Conservation (phyloP, 2,888 invertebrate species). For the Xylophagus ater region DNA sequence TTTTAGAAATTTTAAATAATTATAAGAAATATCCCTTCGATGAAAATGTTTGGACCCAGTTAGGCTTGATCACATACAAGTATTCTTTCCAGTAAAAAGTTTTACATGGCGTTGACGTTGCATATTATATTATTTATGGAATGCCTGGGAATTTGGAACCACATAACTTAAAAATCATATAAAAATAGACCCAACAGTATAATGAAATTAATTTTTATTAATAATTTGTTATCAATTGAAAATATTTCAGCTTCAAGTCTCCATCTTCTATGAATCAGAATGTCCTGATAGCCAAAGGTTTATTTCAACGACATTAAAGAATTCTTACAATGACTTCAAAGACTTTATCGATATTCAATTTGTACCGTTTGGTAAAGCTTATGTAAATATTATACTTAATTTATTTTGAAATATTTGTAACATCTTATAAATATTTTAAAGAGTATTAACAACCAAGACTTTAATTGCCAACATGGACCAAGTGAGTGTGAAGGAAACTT, state of each 20-base stretch:
- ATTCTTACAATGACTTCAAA: constrained; percentile 41
- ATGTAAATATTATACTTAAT: constrained; percentile 36
- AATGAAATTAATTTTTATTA: no score
- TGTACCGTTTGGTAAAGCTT: constrained; percentile 55
- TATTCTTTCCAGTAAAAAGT: no score
- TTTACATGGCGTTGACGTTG: no score
- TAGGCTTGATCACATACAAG: no score
- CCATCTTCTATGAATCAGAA: constrained; percentile 48
- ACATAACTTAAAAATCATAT: no score
- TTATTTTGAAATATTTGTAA: background rate
- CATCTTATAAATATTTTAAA: constrained; percentile 13
- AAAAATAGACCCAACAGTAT: no score
- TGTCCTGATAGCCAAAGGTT: constrained; percentile 51
- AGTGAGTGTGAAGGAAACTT: constrained; percentile 51
- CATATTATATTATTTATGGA: no score
- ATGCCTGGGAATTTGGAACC: no score
- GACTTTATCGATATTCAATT: constrained; percentile 43
- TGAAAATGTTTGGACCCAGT: no score
- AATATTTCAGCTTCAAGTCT: constrained; percentile 41
- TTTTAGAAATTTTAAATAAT: no score
- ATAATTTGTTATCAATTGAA: no score
- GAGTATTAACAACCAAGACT: constrained; percentile 36
- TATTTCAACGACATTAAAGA: constrained; percentile 44
- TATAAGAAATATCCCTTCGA: no score
- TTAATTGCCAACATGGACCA: constrained; percentile 53